These are phyloP conservation scores for Dipodomys stephensi DNA, from an alignment of 2,113 vertebrate genomes.

Conservation along the genomic window DNA sequence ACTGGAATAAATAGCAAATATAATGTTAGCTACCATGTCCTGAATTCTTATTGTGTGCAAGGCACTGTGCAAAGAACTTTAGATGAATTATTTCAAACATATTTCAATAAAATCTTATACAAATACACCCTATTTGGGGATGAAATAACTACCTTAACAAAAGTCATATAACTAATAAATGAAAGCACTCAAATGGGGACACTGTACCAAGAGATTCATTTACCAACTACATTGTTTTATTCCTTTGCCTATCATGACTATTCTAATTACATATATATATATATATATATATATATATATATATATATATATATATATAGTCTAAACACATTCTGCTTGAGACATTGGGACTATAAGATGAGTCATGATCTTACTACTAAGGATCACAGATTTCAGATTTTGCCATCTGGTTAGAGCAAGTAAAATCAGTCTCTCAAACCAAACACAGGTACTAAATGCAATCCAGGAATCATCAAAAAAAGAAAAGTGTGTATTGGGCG, in stretches of 20 bases:
- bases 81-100: background rate
- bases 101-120: background rate
- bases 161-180: background rate
- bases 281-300: too few species aligned
- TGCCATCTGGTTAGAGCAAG: background rate
- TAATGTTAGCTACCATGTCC: background rate
- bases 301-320: background rate
- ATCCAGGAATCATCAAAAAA: background rate
- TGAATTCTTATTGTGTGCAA: slow-evolving; percentile 23
- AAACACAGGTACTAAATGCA: background rate
- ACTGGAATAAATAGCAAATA: background rate
- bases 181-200: background rate
- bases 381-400: slow-evolving; percentile 23
- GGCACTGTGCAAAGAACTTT: background rate
- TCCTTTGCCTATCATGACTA: background rate
- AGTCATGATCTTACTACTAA: background rate
- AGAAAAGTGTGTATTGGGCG: background rate
- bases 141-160: background rate
- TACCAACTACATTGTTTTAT: background rate
- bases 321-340: background rate
- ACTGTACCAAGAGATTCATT: background rate
- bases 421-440: background rate
- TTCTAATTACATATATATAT: background rate
- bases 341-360: background rate
- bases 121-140: slow-evolving; percentile 1